A percentile compares a stretch with the other conserved stretches of the same genome.
phyloP scores from a whole-genome alignment of 1,140 invertebrate genomes.

The Drosophila mauritiana region DNA sequence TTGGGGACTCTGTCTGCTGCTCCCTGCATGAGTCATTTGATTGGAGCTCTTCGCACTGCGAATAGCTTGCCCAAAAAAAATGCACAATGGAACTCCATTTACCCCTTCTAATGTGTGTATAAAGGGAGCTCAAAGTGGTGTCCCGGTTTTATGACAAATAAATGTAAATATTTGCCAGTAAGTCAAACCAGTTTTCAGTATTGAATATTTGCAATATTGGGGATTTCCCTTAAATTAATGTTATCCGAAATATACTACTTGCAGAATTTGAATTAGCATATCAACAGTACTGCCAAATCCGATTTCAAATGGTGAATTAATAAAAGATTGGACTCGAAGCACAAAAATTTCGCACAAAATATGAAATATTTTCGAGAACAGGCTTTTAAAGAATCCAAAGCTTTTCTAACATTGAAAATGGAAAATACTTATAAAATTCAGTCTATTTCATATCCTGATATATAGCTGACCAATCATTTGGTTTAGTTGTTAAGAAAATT shows the following conservation, averaged over 20 bases:
- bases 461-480: too few species aligned
- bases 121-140: neutral
- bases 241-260: neutral
- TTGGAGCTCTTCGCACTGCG: neutral
- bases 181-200: neutral
- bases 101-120: neutral
- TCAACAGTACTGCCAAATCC: neutral
- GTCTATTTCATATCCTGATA: too few species aligned
- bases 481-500: too few species aligned
- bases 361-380: too few species aligned
- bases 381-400: too few species aligned
- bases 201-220: neutral
- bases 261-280: neutral
- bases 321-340: too few species aligned
- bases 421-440: too few species aligned
- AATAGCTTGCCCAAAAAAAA: neutral
- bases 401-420: too few species aligned
- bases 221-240: constrained; percentile 5
- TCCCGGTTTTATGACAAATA: constrained; percentile 2
- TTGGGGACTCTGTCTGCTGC: constrained; percentile 9
- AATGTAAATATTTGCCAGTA: neutral
- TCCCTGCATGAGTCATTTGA: constrained; percentile 38
- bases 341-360: too few species aligned
- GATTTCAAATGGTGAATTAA: neutral
- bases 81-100: constrained; percentile 15